These are phyloP conservation scores for Oryctolagus cuniculus DNA, from an alignment of 2,113 vertebrate species.

Conservation along the genomic window mOryCun1.1 NC_091444.1:37546001-37546500, in stretches of 20 bases:
- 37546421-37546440: not conserved
- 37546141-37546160: accelerated
- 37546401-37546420: not conserved
- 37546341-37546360: not conserved
- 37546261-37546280: not conserved
- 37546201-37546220: too few species aligned
- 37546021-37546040: not conserved
- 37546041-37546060: not conserved
- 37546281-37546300: not conserved
- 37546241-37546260: not conserved
- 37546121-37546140: not conserved
- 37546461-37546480: too few species aligned
- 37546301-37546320: not conserved
- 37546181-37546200: not conserved
- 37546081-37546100: not conserved
- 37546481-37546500: not conserved
- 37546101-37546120: not conserved
- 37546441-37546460: too few species aligned
- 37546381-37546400: not conserved
- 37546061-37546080: not conserved
- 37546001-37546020: not conserved
- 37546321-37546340: not conserved
- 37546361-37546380: not conserved
- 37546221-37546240: not conserved
- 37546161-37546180: too few species aligned